Percentiles rank a stretch among this genome's conserved stretches.
These are phyloP conservation scores for Drosophila repleta DNA, from an alignment of 1,140 invertebrate species.

Conservation along the genomic window DNA sequence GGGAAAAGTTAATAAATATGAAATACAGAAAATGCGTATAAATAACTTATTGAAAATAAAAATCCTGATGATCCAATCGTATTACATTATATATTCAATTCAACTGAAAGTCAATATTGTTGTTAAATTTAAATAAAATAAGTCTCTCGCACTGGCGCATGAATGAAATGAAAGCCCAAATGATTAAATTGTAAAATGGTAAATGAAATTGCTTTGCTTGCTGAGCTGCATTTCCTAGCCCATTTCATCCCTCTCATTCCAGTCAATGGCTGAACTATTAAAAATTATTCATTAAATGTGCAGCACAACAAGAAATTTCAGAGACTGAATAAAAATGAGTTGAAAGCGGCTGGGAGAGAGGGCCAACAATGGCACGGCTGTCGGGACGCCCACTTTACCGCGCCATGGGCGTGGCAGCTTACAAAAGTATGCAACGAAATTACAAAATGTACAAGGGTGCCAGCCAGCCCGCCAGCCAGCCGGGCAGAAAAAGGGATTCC, in stretches of 20 bases:
- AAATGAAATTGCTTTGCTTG: slow-evolving; percentile 53
- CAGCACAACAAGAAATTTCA: slow-evolving; percentile 60
- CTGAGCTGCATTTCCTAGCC: slow-evolving; percentile 33
- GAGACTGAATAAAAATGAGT: slow-evolving; percentile 64
- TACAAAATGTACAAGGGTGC: slow-evolving; percentile 72
- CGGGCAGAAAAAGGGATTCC: slow-evolving; percentile 1
- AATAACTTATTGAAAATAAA: not conserved
- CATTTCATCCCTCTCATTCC: not conserved
- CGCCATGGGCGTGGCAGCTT: slow-evolving; percentile 23
- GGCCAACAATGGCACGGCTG: slow-evolving; percentile 32
- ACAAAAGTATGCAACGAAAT: slow-evolving; percentile 78
- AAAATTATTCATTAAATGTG: slow-evolving; percentile 80
- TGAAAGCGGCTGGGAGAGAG: slow-evolving; percentile 39
- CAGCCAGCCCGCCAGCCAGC: slow-evolving; percentile 7
- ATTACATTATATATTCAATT: not conserved
- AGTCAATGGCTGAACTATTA: slow-evolving; percentile 68
- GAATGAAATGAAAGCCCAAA: slow-evolving; percentile 7
- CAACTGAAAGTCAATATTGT: not conserved
- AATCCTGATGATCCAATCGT: not conserved
- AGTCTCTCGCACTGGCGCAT: not conserved
- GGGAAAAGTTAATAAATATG: not conserved
- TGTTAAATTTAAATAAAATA: slow-evolving; percentile 2
- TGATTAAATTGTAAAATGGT: slow-evolving; percentile 56
- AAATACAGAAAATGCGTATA: not conserved
- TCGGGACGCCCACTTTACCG: slow-evolving; percentile 19